Evolutionary conservation across 1,140 invertebrate genomes (phyloP), one percentile per base, ranked within the genome.

Genomic region (Bombyx mandarina): DNA sequence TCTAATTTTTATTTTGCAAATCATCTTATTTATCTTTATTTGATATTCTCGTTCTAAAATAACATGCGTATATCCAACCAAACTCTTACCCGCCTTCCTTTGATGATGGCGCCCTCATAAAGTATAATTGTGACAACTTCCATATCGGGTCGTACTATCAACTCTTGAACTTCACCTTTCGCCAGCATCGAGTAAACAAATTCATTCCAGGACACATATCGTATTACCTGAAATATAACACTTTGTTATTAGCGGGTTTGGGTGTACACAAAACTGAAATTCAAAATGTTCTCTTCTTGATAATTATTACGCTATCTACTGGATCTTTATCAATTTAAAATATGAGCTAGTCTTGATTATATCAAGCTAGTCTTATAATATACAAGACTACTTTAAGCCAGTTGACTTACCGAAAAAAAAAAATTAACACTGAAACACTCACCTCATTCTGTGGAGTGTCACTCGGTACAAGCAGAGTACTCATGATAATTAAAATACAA

Each of bases 121-220:
- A 98, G 77, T 60, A 94, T 91, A 57, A 98, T 95, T 1, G 93
- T 94, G 9, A 96, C 95, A 64, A 94, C 90, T 72, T 96, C 95
- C 62, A 93, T 85, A 75, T 95, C 94, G 2, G 96, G 96, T 45
- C 92, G 88, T 0, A 98, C 92, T 65, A 96, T 93, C 50, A 98
- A 88, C 84, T 96, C 92, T 76, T 96, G 92, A 0, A 98, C 96
- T 90, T 98, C 96, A 18, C 97, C 97, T 86, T 96, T 96, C 1
- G 93, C 91, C 49, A 98, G 81, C 95, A 98, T 96, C 57, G 97
- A 93, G 82, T 97, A 93, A 1, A 97, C 90, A 89, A 98, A 98
- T 89, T 98, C 97, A 89, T 97, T 96, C 97, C 97, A 98, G 0
- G 95, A 97, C 22, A 98, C 93, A 86, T 94, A 96, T 47, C 91